These are phyloP conservation scores for Eupithecia dodoneata DNA, from an alignment of 2,888 invertebrate species.

Conservation along the genomic window DNA sequence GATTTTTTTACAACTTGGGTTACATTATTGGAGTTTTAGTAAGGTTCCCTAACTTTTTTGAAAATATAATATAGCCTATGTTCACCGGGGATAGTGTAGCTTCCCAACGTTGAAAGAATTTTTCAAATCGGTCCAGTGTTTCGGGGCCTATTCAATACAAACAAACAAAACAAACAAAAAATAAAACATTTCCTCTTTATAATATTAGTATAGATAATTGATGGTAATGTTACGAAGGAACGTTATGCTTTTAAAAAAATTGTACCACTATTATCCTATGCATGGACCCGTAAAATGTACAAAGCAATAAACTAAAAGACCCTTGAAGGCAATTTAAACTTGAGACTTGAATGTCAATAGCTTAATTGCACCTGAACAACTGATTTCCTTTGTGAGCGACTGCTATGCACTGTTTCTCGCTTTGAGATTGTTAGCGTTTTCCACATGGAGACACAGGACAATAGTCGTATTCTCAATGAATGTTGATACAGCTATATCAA, in stretches of 20 bases:
- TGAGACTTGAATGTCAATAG: constrained; percentile 13
- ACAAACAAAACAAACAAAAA: too few species aligned
- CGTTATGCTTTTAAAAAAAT: not conserved
- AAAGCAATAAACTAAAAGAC: constrained; percentile 6
- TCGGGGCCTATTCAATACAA: too few species aligned
- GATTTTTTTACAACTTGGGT: too few species aligned
- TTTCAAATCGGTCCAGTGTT: too few species aligned
- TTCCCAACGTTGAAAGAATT: too few species aligned
- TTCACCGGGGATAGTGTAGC: too few species aligned
- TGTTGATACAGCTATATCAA: not conserved
- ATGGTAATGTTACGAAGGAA: not conserved
- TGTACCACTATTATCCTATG: not conserved
- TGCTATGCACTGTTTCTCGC: constrained; percentile 9
- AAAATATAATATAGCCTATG: too few species aligned
- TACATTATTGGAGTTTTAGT: too few species aligned
- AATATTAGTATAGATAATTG: not conserved
- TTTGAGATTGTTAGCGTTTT: constrained; percentile 7
- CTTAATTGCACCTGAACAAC: constrained; percentile 20
- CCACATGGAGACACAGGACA: not conserved
- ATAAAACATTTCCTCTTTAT: too few species aligned
- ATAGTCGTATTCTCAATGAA: not conserved
- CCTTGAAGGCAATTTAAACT: constrained; percentile 2
- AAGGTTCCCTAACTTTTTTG: too few species aligned
- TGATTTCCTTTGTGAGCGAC: constrained; percentile 8
- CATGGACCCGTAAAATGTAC: constrained; percentile 8